Conservation (phyloP, 1,140 invertebrate species). For the Plectus sambesii region DNA sequence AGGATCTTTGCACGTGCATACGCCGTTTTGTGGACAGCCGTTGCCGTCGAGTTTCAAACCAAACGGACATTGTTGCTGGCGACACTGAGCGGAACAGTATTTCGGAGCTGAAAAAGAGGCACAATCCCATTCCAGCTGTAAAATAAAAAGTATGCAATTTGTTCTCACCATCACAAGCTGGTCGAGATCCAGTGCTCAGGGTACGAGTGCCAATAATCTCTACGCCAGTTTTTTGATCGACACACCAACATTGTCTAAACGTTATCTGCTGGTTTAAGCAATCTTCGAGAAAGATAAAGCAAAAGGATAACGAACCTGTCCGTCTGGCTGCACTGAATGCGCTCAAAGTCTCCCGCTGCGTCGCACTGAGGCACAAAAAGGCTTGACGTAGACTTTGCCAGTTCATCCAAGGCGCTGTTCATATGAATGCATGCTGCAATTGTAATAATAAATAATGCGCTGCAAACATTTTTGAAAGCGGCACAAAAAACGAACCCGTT, state of each 20-base stretch:
- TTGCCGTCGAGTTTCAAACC: slow-evolving; percentile 27
- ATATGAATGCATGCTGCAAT: too few relatives aligned
- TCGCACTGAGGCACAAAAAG: too few relatives aligned
- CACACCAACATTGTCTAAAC: slow-evolving; percentile 34
- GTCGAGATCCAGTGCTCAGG: slow-evolving; percentile 7
- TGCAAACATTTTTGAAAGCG: too few relatives aligned
- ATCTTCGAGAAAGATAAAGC: slow-evolving; percentile 10
- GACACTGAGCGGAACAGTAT: slow-evolving; percentile 22
- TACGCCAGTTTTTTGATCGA: slow-evolving; percentile 22
- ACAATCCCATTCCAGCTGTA: too few relatives aligned
- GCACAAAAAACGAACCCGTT: too few relatives aligned
- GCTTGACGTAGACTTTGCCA: too few relatives aligned
- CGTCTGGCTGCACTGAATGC: slow-evolving; percentile 23
- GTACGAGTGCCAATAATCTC: slow-evolving; percentile 26
- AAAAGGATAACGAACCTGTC: slow-evolving; percentile 14
- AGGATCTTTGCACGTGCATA: slow-evolving; percentile 29
- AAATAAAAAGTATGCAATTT: slow-evolving; percentile 5
- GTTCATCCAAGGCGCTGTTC: too few relatives aligned
- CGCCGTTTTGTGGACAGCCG: slow-evolving; percentile 32
- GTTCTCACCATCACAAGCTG: slow-evolving; percentile 9
- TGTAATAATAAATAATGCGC: too few relatives aligned
- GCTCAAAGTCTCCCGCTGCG: too few relatives aligned
- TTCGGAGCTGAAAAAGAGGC: slow-evolving; percentile 19
- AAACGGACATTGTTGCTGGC: slow-evolving; percentile 20
- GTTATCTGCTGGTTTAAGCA: slow-evolving; percentile 1